Evolutionary conservation across 2,797 vertebrate genomes (phyloP).

Genomic region (Lophura swinhoii): DNA sequence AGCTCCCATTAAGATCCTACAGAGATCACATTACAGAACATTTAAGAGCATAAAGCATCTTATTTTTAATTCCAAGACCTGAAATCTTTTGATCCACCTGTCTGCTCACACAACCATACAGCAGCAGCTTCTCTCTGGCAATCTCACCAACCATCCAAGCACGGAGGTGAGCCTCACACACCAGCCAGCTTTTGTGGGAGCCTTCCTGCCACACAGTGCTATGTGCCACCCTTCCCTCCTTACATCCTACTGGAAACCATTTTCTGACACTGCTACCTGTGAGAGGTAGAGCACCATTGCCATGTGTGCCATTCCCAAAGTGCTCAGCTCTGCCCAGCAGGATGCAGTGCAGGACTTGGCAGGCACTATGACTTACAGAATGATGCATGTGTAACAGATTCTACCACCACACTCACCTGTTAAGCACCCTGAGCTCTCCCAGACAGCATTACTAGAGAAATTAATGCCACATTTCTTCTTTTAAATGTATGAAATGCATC

Average conservation of each 20-base stretch:
- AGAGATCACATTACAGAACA: background rate
- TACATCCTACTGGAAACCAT: background rate
- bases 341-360: background rate
- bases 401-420: fast-evolving
- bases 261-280: background rate
- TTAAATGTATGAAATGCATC: background rate
- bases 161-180: background rate
- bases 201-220: background rate
- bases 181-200: background rate
- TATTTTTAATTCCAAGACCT: background rate
- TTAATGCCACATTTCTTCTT: fast-evolving
- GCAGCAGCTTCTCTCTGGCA: no score
- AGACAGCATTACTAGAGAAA: background rate
- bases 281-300: background rate
- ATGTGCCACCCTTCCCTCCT: background rate
- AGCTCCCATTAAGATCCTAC: background rate
- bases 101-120: no score
- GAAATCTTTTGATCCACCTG: background rate
- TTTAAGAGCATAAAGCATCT: background rate
- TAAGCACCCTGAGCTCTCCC: background rate
- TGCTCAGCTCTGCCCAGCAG: background rate
- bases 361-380: background rate
- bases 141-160: background rate
- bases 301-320: fast-evolving
- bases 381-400: background rate